Evolutionary conservation across 2,113 vertebrate species (phyloP), one percentile per base, ranked within the genome.

Genomic region (Uropsilus gracilis): DNA sequence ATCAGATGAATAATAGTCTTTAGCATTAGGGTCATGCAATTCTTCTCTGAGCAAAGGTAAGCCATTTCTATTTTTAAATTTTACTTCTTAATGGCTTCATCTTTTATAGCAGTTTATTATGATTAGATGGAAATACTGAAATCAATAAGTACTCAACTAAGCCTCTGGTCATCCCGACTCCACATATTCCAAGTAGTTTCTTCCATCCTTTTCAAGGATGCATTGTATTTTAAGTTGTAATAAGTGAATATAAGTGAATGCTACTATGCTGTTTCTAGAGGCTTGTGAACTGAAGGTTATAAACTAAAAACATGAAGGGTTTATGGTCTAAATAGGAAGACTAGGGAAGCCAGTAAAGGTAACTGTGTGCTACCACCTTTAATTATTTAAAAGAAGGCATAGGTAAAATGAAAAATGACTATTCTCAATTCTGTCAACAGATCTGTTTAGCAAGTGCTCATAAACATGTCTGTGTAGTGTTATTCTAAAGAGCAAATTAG

Each of bases 111-210:
- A 66, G 5, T 28, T 37, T 87, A 12, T 89, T 39, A 0, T 81
- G 16, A 94, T 32, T 89, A 88, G 61, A 81, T 42, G n/a, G 39
- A 94, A 92, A 94, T 42, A 93, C 42, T 7, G n/a, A 92, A 92
- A 73, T 73, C 39, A 85, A 42, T 85, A 94, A 84, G 12, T 50
- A 22, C 9, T 87, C 72, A 75, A 44, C 22, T 85, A 20, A 68
- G 48, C 16, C 18, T 11, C 34, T 22, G 11, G 57, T 28, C 30
- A 71, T 20, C 13, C 9, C 26, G 9, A 94, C 73, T 34, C n/a
- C 75, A 59, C 12, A 95, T 20, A 88, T 76, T 71, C 6, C 28
- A 78, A 39, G 28, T 75, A 39, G 76, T 34, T 53, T 88, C 30
- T 37, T 86, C 76, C 44, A 86, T 32, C 50, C 17, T 55, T 4